Evolutionary conservation across 1,140 invertebrate species (phyloP).

Genomic region (Amyelois transitella): DNA sequence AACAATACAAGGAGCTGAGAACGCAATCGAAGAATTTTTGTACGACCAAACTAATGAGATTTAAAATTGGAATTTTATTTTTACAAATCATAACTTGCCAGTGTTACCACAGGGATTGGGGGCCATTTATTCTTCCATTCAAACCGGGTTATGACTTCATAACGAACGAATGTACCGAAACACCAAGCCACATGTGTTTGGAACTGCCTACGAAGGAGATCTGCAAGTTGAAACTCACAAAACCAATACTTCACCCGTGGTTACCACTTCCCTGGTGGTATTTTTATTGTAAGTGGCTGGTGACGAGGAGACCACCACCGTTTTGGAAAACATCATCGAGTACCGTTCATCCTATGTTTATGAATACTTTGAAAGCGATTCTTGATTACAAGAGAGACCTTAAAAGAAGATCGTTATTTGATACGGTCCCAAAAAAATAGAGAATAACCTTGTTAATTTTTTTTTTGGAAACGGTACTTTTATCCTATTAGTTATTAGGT

Average conservation of each 20-base stretch:
- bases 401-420: neutral
- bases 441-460: too few species aligned
- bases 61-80: neutral
- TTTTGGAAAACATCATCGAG: slow-evolving; percentile 10
- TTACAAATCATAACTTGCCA: neutral
- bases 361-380: slow-evolving; percentile 18
- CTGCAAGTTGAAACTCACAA: slow-evolving; percentile 22
- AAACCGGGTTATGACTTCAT: slow-evolving; percentile 11
- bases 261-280: slow-evolving; percentile 37
- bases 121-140: slow-evolving; percentile 19
- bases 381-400: slow-evolving; percentile 12
- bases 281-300: slow-evolving; percentile 24
- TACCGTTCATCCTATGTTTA: slow-evolving; percentile 23
- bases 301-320: neutral
- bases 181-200: slow-evolving; percentile 14
- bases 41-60: neutral
- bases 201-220: slow-evolving; percentile 26
- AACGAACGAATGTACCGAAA: slow-evolving; percentile 16
- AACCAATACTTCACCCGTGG: slow-evolving; percentile 14
- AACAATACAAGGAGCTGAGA: neutral
- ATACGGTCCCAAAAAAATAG: too few species aligned
- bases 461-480: too few species aligned
- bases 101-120: slow-evolving; percentile 11
- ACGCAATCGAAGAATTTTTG: too few species aligned
- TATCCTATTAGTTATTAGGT: too few species aligned